Base-by-base conservation (phyloP, 2,113 vertebrate species). In the Pachypanchax playfairii region DNA sequence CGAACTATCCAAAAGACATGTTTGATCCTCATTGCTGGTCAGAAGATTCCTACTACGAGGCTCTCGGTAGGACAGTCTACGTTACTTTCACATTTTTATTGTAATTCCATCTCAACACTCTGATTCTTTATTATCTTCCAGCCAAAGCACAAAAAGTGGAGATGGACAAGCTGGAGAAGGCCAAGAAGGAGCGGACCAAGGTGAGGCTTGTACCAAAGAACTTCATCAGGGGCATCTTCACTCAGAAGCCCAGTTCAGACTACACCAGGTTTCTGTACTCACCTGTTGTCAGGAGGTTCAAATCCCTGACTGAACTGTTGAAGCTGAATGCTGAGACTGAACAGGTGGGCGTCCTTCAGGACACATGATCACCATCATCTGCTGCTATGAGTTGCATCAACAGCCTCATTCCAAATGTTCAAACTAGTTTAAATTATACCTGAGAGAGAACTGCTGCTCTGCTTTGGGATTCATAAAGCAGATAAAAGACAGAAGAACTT, bases 1-100 rank as follows among this genome's bases (percentile, higher is more conserved):
- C 97, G 0, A 99, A 99, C 90, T 99, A 99, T 68, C 97, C 97
- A 5, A 99, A 99, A 90, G 96, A 99, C 18, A 98, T 99, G 95
- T 99, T 99, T 75, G 95, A 99, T 82, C 96, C 97, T 47, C 97
- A 99, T 25, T 96, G 96, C 68, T 99, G 96, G 97, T 94, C 96
- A 62, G 97, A 99, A 49, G 97, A 99, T 73, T 98, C 96, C 0
- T 99, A 98, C 82, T 99, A 98, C 2, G 97, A 99, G 73, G 86
- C 93, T 10, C 85, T 99, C 51, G 95, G 96, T 97, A 86, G 76
- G 76, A 3, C 4, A 0, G 0, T 28, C 51, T 15, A 1, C 3
- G 3, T n/a, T 48, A 4, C 11, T 11, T 26, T 7, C 17, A 1
- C 22, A 43, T n/a, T 7, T 21, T 62, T 12, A 20, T 20, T 57